Percentiles rank a stretch among this genome's conserved stretches.
These are phyloP conservation scores for Cylas formicarius DNA, from an alignment of 1,140 invertebrate species.

Conservation along the genomic window DNA sequence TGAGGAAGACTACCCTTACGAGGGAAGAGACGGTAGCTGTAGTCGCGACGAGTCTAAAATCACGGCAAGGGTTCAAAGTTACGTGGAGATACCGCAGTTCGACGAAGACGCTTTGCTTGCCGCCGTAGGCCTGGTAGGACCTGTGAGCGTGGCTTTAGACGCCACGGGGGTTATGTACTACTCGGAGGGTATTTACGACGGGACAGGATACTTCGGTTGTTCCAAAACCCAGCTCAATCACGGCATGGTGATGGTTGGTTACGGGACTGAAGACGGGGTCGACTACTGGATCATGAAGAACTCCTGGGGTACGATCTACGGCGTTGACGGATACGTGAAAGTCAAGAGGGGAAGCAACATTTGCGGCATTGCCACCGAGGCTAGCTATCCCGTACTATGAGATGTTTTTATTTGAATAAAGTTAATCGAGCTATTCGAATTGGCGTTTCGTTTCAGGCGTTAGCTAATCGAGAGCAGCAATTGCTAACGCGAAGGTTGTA, in stretches of 20 bases:
- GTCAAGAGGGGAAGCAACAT: conserved; percentile 78
- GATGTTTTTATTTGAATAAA: background rate
- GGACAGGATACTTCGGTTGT: conserved; percentile 44
- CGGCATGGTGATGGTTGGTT: conserved; percentile 79
- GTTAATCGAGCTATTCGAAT: no score
- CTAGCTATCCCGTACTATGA: conserved; percentile 76
- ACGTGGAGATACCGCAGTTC: conserved; percentile 67
- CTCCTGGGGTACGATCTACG: conserved; percentile 78
- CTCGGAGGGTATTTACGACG: conserved; percentile 49
- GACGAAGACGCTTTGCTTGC: conserved; percentile 63
- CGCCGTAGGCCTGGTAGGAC: conserved; percentile 72
- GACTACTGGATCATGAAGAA: conserved; percentile 84
- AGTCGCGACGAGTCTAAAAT: conserved; percentile 49
- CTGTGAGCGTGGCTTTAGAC: conserved; percentile 84
- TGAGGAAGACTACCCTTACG: conserved; percentile 81
- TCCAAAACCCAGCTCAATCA: conserved; percentile 69
- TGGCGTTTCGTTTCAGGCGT: no score
- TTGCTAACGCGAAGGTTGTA: no score
- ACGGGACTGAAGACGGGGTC: conserved; percentile 55
- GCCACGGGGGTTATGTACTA: conserved; percentile 68
- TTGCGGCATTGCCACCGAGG: conserved; percentile 80
- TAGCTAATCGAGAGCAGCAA: no score
- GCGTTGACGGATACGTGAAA: conserved; percentile 77
- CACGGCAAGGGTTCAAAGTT: conserved; percentile 77
- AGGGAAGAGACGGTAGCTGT: conserved; percentile 64